phyloP scores from a whole-genome alignment of 1,140 invertebrate species.

The Dermatophagoides farinae region DNA sequence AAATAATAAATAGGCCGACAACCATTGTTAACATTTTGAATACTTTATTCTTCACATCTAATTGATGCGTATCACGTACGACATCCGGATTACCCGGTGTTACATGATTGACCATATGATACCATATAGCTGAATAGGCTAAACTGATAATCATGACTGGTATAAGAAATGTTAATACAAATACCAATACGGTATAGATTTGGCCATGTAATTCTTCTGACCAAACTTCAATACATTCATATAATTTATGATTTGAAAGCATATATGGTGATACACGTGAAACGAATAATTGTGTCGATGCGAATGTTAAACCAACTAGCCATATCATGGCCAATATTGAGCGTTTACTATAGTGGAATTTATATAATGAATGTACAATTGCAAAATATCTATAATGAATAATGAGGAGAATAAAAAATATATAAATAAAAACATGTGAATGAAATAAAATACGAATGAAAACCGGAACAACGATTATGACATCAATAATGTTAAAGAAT shows the following conservation, averaged over 20 bases:
- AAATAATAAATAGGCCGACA: slow-evolving; percentile 31
- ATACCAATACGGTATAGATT: slow-evolving; percentile 28
- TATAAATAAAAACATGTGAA: background rate
- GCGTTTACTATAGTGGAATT: background rate
- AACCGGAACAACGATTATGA: no score
- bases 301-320: slow-evolving; percentile 25
- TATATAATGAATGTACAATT: slow-evolving; percentile 25
- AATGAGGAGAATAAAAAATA: background rate
- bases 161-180: slow-evolving; percentile 31
- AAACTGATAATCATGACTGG: slow-evolving; percentile 30
- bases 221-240: slow-evolving; percentile 27
- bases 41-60: slow-evolving; percentile 31
- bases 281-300: slow-evolving; percentile 27
- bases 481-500: no score
- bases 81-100: slow-evolving; percentile 32
- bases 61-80: slow-evolving; percentile 26
- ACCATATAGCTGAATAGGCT: slow-evolving; percentile 29
- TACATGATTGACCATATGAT: slow-evolving; percentile 28
- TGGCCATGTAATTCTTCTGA: slow-evolving; percentile 1
- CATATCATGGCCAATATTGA: slow-evolving; percentile 29
- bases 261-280: slow-evolving; percentile 22
- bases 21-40: slow-evolving; percentile 35
- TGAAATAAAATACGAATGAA: no score
- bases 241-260: slow-evolving; percentile 20
- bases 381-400: slow-evolving; percentile 26